These are phyloP conservation scores for Acanthosepion pharaonis DNA, from an alignment of 2,888 invertebrate genomes.

Conservation along the genomic window DNA sequence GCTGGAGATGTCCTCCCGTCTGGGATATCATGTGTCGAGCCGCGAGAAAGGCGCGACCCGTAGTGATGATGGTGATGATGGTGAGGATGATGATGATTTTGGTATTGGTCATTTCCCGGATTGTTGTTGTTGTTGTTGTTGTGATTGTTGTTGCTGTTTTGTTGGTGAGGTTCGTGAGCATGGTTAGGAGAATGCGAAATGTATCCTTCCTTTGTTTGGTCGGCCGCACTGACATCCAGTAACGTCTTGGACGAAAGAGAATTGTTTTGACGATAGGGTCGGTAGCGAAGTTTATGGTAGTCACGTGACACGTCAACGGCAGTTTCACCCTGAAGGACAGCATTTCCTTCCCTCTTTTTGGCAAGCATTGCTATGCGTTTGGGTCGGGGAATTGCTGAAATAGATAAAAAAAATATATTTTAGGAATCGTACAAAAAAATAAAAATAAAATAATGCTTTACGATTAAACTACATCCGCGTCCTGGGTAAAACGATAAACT, in stretches of 20 bases:
- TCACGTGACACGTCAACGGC: neutral
- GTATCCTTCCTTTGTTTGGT: neutral
- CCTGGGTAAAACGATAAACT: too few relatives aligned
- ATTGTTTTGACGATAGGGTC: conserved; percentile 38
- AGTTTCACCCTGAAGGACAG: neutral
- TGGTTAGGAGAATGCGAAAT: neutral
- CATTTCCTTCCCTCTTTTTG: neutral
- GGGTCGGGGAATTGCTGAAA: neutral
- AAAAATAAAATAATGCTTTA: too few relatives aligned
- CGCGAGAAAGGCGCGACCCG: neutral
- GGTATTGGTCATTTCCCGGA: neutral
- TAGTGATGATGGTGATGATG: neutral
- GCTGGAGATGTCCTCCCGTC: neutral
- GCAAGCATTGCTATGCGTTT: conserved; percentile 1
- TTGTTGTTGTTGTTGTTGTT: neutral
- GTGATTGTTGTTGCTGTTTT: neutral
- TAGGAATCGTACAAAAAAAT: neutral
- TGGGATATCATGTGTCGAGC: conserved; percentile 35
- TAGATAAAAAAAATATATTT: neutral
- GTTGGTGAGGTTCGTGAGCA: neutral
- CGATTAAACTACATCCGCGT: too few relatives aligned
- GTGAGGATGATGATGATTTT: neutral
- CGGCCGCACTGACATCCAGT: neutral
- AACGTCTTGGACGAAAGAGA: neutral
- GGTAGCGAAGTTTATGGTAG: conserved; percentile 21